Percentiles rank a stretch among this genome's conserved stretches.
Conservation (phyloP, 1,140 invertebrate genomes). For the Chironomus striatipennis region DNA sequence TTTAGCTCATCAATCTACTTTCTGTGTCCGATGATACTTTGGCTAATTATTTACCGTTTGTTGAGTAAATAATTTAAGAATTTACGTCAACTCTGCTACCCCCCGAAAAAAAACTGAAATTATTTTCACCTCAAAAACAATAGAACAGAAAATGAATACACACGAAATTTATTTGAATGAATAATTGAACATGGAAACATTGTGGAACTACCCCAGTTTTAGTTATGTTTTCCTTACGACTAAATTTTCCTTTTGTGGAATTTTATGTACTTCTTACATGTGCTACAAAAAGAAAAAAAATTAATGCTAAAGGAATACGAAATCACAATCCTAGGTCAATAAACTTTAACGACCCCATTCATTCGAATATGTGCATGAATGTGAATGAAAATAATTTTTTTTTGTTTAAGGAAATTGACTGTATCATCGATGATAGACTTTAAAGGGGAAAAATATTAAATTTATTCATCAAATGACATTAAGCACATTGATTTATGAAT, state of each 20-base stretch:
- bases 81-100: not conserved
- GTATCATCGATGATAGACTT: no score
- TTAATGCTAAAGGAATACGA: not conserved
- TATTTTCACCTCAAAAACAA: not conserved
- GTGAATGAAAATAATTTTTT: not conserved
- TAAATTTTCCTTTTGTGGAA: no score
- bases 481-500: no score
- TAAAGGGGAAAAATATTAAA: no score
- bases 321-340: not conserved
- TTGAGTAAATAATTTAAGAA: conserved; percentile 1
- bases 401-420: no score
- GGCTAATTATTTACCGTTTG: not conserved
- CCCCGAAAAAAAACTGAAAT: no score
- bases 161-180: not conserved
- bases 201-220: not conserved
- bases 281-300: not conserved
- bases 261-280: no score
- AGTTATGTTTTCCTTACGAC: not conserved
- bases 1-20: no score
- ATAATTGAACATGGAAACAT: not conserved
- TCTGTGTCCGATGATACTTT: no score
- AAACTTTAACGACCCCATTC: conserved; percentile 1
- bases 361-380: not conserved
- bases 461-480: no score
- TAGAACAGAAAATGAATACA: not conserved